phyloP scores from a whole-genome alignment of 2,797 vertebrate genomes.

The Denticeps clupeoides region DNA sequence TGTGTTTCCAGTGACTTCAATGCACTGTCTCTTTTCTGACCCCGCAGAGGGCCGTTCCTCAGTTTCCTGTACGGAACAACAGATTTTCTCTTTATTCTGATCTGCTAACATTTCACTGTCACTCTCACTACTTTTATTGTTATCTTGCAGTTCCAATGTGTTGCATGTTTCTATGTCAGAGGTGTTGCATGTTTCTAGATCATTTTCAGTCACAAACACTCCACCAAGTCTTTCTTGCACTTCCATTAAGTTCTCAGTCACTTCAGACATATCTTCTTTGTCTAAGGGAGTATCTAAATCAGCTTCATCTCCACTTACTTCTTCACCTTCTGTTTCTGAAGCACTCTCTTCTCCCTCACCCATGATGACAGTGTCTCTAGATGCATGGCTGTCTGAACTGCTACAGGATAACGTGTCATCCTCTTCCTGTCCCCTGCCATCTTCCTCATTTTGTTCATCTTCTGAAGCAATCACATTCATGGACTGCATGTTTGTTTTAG shows the following conservation, averaged over 20 bases:
- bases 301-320: not conserved
- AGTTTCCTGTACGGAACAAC: too few relatives aligned
- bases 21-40: too few relatives aligned
- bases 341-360: conserved; percentile 26
- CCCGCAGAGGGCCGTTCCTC: too few relatives aligned
- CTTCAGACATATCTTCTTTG: conserved; percentile 16
- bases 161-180: too few relatives aligned
- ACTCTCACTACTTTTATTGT: too few relatives aligned
- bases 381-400: conserved; percentile 50
- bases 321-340: conserved; percentile 9
- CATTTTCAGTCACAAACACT: not conserved
- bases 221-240: not conserved
- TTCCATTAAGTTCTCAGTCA: conserved; percentile 1
- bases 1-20: too few relatives aligned
- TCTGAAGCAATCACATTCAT: not conserved
- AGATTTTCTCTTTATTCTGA: too few relatives aligned
- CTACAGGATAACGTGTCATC: conserved; percentile 51
- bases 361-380: conserved; percentile 46
- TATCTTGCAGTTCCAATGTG: too few relatives aligned
- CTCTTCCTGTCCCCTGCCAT: conserved; percentile 17
- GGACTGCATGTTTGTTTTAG: not conserved
- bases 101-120: too few relatives aligned
- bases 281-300: not conserved
- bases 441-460: conserved; percentile 12
- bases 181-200: too few relatives aligned